Base-by-base conservation (phyloP, 2,888 invertebrate species). In the Poecilobothrus nobilitatus region DNA sequence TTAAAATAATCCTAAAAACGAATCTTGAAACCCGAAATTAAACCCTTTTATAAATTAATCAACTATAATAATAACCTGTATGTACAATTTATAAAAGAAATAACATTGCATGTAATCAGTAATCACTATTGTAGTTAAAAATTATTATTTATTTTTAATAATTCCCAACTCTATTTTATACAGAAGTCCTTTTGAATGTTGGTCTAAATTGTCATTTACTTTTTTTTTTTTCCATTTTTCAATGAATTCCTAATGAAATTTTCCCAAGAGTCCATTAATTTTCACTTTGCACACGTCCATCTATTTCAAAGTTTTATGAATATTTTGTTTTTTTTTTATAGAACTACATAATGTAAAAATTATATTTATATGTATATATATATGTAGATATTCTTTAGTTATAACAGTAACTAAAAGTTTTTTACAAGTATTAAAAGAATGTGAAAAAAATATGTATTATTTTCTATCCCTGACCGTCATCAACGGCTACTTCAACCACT, bases 261-360 rank as follows among this genome's bases (percentile, higher is more conserved):
- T 69, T 67, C 22, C 66, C 63, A 41, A 53, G 18, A 70, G 64
- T 70, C 66, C 66, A 70, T 70, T 70, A 70, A 65, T 70, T 68
- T 68, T 65, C 68, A 66, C 66, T 70, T 70, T 68, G 70, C 53
- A 68, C 70, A 66, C 66, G 64, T 68, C 66, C 66, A 63, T 61
- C 33, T 34, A 33, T 5, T 12, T 27, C 10, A 8, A 21, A 12
- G 20, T 63, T 65, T 18, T 65, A 22, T 65, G 33, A 34, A 34
- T 22, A 34, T 22, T 12, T 53, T 53, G 9, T 41, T 62, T 62
- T 62, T 21, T 62, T 41, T 41, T 41, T 41, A 3, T 18, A 12
- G 53, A 53, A 53, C 15, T 10, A 37, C 9, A 37, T 5, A 37
- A 53, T 53, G 1, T 15, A 18, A 4, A 53, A 53, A 53, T 53